A percentile compares a stretch with the other conserved stretches of the same genome.
These are phyloP conservation scores for Drosophila atripex DNA, from an alignment of 2,888 invertebrate species.

Conservation along the genomic window DNA sequence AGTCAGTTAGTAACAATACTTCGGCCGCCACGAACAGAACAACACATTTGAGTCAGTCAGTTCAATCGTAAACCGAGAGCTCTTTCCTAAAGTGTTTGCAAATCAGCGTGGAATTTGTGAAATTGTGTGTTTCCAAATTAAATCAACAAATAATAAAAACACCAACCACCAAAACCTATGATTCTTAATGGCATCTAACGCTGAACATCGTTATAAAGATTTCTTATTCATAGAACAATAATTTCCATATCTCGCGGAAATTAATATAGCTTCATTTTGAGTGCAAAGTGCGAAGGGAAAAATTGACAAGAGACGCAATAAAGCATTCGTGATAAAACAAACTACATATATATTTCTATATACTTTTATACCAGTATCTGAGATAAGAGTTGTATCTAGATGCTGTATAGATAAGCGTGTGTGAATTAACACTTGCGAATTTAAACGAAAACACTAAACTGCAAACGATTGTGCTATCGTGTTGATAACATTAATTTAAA, in stretches of 20 bases:
- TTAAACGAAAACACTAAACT: background rate
- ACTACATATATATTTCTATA: conserved; percentile 10
- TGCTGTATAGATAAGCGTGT: conserved; percentile 39
- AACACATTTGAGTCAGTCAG: conserved; percentile 50
- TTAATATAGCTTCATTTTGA: conserved; percentile 20
- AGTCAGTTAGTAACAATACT: conserved; percentile 72
- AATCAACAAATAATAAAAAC: background rate
- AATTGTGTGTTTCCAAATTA: conserved; percentile 39
- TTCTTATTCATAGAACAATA: conserved; percentile 76
- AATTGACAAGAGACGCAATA: conserved; percentile 47
- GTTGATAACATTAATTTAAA: background rate
- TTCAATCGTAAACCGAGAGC: conserved; percentile 39
- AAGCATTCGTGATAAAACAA: conserved; percentile 20
- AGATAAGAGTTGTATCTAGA: conserved; percentile 54
- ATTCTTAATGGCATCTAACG: conserved; percentile 77
- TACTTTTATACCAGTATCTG: conserved; percentile 43
- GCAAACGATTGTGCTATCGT: conserved; percentile 17
- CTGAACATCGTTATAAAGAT: conserved; percentile 78
- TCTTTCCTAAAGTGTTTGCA: conserved; percentile 48
- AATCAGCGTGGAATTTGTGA: conserved; percentile 61
- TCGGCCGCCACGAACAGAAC: conserved; percentile 67
- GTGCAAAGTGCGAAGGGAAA: conserved; percentile 34
- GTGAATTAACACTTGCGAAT: conserved; percentile 5
- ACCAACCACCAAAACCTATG: conserved; percentile 10
- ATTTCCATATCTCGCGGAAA: conserved; percentile 41